Evolutionary conservation across 2,113 vertebrate genomes (phyloP).

Genomic region (Sorex araneus): DNA sequence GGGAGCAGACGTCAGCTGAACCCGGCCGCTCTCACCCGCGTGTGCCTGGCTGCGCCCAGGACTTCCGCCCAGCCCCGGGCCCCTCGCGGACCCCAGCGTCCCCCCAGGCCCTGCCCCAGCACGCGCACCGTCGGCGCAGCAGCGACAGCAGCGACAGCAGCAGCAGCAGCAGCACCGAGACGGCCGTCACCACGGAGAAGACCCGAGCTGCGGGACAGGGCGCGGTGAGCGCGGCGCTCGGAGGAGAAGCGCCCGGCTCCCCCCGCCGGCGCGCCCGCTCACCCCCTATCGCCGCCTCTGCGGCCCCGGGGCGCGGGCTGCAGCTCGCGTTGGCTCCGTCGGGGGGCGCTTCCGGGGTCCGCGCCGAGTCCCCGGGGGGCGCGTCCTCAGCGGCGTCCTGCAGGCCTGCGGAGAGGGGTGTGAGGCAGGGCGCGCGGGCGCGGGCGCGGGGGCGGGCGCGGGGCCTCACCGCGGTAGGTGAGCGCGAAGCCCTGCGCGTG

Average conservation of each 20-base stretch:
- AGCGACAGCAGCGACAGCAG: conserved; percentile 78
- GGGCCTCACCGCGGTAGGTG: conserved; percentile 81
- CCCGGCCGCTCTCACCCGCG: not conserved
- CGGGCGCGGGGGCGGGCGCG: too few relatives aligned
- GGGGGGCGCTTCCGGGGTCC: conserved; percentile 59
- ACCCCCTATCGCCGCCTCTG: conserved; percentile 76
- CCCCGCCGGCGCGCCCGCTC: conserved; percentile 65
- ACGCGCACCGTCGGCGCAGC: conserved; percentile 83
- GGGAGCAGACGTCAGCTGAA: conserved; percentile 63
- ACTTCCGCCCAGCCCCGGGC: not conserved
- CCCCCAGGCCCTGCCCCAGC: conserved; percentile 49
- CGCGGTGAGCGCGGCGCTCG: not conserved
- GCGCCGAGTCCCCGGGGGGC: conserved; percentile 36
- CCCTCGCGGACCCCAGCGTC: not conserved
- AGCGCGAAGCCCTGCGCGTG: conserved; percentile 86
- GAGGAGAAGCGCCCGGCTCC: not conserved
- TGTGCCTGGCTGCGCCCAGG: not conserved
- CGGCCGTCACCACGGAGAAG: conserved; percentile 78
- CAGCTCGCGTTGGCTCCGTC: conserved; percentile 81
- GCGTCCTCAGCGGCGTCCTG: conserved; percentile 45
- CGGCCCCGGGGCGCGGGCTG: conserved; percentile 72
- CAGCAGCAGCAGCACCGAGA: conserved; percentile 77
- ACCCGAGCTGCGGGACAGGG: conserved; percentile 79
- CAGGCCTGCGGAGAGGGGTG: conserved; percentile 77
- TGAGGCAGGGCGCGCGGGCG: not conserved